These are phyloP conservation scores for Sepiola atlantica DNA, from an alignment of 2,888 invertebrate genomes.

Conservation along the genomic window DNA sequence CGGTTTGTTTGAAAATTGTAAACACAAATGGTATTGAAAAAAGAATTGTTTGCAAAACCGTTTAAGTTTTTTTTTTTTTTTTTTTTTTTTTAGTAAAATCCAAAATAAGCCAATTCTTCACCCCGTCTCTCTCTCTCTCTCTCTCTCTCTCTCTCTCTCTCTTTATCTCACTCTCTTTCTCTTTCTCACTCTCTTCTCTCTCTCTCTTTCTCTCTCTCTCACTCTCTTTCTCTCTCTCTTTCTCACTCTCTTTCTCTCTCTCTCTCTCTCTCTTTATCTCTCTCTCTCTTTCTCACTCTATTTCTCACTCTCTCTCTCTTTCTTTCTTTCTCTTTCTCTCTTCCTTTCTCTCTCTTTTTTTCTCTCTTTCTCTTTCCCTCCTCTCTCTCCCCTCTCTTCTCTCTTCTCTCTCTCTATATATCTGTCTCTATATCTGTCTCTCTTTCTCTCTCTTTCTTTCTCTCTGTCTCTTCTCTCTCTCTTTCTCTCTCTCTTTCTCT, in stretches of 20 bases:
- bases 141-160: too few relatives aligned
- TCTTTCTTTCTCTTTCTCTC: too few relatives aligned
- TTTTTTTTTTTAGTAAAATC: too few relatives aligned
- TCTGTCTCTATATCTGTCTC: background rate
- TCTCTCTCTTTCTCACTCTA: background rate
- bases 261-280: background rate
- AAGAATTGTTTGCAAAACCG: too few relatives aligned
- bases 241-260: background rate
- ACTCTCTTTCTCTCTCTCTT: background rate
- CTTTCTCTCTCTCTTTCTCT: accelerated
- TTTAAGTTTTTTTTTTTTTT: too few relatives aligned
- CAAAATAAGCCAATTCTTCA: too few relatives aligned
- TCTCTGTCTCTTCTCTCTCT: background rate
- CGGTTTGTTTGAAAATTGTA: too few relatives aligned
- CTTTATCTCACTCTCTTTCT: too few relatives aligned
- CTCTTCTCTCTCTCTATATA: accelerated
- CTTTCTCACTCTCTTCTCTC: too few relatives aligned
- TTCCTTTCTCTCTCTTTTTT: accelerated
- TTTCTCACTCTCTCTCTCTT: accelerated
- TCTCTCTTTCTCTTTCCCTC: accelerated
- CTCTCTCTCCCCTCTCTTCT: background rate
- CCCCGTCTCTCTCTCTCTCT: too few relatives aligned
- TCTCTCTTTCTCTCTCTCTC: too few relatives aligned
- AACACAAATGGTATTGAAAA: too few relatives aligned
- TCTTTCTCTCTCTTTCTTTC: background rate